Conservation (phyloP, 2,113 vertebrate genomes). For the Neopipo cinnamomea region DNA sequence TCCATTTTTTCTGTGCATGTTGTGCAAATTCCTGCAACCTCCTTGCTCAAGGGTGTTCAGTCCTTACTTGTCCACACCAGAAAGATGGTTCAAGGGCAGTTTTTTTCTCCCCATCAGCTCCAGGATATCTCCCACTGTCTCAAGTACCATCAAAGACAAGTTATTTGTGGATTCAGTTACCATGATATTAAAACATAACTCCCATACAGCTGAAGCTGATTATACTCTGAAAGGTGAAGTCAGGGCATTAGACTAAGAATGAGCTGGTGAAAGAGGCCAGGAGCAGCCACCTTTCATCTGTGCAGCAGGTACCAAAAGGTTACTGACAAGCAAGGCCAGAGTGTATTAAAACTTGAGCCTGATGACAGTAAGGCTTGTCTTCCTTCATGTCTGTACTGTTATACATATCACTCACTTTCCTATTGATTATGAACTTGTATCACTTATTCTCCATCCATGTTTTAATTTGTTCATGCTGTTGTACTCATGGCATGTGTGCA, state of each 20-base stretch:
- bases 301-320: neutral
- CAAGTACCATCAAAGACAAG: neutral
- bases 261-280: neutral
- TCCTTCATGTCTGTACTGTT: neutral
- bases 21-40: neutral
- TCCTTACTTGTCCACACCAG: neutral
- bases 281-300: neutral
- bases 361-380: neutral
- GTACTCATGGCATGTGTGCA: neutral
- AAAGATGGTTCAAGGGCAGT: neutral
- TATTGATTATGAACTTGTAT: neutral
- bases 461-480: neutral
- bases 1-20: neutral
- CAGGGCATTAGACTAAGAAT: neutral
- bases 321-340: neutral
- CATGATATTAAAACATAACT: neutral
- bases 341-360: neutral
- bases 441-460: neutral
- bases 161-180: neutral
- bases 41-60: neutral
- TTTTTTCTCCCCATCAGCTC: neutral
- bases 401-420: neutral
- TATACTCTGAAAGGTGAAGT: neutral
- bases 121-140: neutral
- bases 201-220: neutral